These are phyloP conservation scores for Argyresthia albistria DNA, from an alignment of 2,888 invertebrate species.

Conservation along the genomic window DNA sequence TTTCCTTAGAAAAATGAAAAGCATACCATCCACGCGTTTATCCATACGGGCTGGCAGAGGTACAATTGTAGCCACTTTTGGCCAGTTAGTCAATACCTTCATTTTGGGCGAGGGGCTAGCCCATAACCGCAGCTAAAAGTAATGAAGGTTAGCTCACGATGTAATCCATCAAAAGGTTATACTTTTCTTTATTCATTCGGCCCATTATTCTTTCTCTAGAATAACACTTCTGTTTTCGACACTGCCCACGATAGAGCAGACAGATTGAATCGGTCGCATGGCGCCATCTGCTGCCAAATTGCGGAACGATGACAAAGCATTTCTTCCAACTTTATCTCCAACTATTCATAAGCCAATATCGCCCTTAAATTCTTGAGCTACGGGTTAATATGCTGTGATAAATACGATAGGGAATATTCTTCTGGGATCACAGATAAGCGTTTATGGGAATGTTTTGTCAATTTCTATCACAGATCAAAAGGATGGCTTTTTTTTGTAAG, in stretches of 20 bases:
- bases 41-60: too few species aligned
- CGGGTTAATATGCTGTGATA: neutral
- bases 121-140: too few species aligned
- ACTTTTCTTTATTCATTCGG: too few species aligned
- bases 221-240: too few species aligned
- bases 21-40: too few species aligned
- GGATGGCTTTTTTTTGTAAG: neutral
- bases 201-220: too few species aligned
- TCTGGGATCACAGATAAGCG: neutral
- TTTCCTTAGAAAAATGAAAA: too few species aligned
- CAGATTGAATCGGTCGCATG: constrained; percentile 6
- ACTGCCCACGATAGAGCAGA: neutral
- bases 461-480: neutral
- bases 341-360: neutral
- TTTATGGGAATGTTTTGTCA: constrained; percentile 1
- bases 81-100: too few species aligned
- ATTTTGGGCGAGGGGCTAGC: too few species aligned
- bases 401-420: neutral
- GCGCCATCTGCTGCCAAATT: constrained; percentile 30
- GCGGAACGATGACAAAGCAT: constrained; percentile 16
- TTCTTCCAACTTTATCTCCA: neutral
- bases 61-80: too few species aligned
- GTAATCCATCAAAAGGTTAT: too few species aligned
- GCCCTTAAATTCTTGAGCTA: neutral
- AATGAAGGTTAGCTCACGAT: too few species aligned